Conservation (phyloP, 2,113 vertebrate genomes). For the Nestor notabilis region DNA sequence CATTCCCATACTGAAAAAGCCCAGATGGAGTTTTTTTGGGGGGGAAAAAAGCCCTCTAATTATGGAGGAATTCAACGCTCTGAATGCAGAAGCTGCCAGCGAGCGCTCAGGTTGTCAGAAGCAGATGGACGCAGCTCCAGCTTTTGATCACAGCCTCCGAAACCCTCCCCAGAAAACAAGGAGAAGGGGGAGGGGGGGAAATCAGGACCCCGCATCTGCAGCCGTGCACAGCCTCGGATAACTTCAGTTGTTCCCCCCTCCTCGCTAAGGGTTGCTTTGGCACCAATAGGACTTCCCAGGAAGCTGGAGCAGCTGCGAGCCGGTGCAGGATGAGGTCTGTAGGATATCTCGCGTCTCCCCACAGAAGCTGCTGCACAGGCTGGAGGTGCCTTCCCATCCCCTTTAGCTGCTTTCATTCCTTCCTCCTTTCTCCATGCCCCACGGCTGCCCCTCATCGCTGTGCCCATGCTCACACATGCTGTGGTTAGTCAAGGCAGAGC, state of each 20-base stretch:
- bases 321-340: background rate
- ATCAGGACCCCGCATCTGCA: constrained; percentile 33
- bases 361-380: background rate
- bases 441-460: fast-evolving
- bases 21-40: constrained; percentile 37
- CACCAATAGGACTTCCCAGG: constrained; percentile 58
- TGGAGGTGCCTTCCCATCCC: background rate
- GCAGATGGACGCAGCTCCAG: constrained; percentile 54
- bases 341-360: background rate
- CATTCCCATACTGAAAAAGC: constrained; percentile 38
- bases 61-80: constrained; percentile 44
- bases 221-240: background rate
- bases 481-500: fast-evolving
- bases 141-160: constrained; percentile 19
- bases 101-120: constrained; percentile 56
- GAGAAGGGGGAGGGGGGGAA: background rate
- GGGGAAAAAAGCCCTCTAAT: constrained; percentile 19
- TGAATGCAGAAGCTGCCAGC: constrained; percentile 46
- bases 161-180: background rate
- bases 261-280: background rate
- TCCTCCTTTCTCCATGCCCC: background rate
- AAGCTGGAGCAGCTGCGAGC: constrained; percentile 42
- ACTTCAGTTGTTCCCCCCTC: background rate
- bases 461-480: fast-evolving
- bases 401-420: background rate